Percentiles rank a stretch among this genome's conserved stretches.
These are phyloP conservation scores for Lordiphosa collinella DNA, from an alignment of 1,140 invertebrate species.

Conservation along the genomic window DNA sequence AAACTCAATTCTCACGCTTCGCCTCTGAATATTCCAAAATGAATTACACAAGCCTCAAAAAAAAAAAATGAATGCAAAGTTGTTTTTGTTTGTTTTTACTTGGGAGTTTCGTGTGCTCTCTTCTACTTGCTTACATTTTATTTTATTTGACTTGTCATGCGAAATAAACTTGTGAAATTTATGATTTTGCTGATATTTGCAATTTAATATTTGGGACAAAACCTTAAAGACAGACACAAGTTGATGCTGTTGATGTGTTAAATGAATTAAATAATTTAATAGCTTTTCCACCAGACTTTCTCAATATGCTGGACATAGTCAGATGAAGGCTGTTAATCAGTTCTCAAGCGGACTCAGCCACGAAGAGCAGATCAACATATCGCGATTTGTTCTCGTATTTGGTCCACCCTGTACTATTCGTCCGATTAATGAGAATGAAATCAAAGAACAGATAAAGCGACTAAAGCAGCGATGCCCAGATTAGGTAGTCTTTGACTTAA, in stretches of 20 bases:
- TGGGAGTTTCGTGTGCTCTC: constrained; percentile 46
- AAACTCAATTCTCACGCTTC: constrained; percentile 56
- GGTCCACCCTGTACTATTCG: no score
- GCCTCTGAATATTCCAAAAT: constrained; percentile 64
- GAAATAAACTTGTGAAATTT: constrained; percentile 59
- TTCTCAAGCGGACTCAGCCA: no score
- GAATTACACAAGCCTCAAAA: constrained; percentile 36
- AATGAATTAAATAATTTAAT: no score
- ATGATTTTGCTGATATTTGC: constrained; percentile 37
- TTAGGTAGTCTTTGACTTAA: no score
- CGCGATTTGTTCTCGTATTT: no score
- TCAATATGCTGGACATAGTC: no score
- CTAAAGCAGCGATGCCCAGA: no score
- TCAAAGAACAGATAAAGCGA: no score
- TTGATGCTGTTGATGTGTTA: not conserved
- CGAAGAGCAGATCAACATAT: no score
- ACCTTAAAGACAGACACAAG: not conserved
- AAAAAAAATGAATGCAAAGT: constrained; percentile 18
- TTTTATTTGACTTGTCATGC: constrained; percentile 56
- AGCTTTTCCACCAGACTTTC: no score
- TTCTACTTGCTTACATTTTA: constrained; percentile 19
- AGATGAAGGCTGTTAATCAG: no score
- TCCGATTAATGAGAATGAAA: no score
- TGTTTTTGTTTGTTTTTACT: constrained; percentile 29
- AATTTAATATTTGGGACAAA: constrained; percentile 19